Conservation (phyloP, 2,888 invertebrate genomes). For the Diaphora mendica region DNA sequence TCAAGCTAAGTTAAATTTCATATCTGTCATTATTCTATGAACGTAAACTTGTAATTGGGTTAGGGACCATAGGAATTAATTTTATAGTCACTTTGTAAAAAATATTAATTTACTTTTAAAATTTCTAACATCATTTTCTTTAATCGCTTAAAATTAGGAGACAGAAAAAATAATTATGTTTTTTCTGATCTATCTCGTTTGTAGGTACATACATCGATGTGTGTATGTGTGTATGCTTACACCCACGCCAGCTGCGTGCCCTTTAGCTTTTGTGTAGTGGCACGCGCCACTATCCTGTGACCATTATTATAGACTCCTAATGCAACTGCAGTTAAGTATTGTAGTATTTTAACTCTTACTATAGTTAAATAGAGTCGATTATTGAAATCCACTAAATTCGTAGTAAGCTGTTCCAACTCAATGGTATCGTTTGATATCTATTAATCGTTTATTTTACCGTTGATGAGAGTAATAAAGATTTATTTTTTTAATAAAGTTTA, state of each 20-base stretch:
- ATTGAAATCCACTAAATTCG: background rate
- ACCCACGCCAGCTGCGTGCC: conserved; percentile 80
- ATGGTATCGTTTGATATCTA: conserved; percentile 17
- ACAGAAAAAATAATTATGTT: background rate
- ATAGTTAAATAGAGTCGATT: background rate
- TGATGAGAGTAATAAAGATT: background rate
- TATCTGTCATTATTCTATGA: background rate
- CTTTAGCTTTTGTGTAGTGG: conserved; percentile 72
- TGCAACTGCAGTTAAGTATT: conserved; percentile 26
- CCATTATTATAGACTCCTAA: conserved; percentile 54
- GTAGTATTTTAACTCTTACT: conserved; percentile 26
- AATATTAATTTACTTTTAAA: background rate
- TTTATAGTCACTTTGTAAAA: background rate
- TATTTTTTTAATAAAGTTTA: background rate
- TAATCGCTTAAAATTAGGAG: background rate
- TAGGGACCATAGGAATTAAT: background rate
- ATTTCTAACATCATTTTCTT: background rate
- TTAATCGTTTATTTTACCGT: background rate
- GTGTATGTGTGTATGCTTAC: conserved; percentile 58
- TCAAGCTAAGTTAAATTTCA: background rate
- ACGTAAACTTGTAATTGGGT: background rate
- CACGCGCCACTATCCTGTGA: conserved; percentile 75
- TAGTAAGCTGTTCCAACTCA: background rate
- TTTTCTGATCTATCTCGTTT: conserved; percentile 15
- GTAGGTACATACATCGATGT: conserved; percentile 23